phyloP scores from a whole-genome alignment of 2,113 vertebrate species.

The Rousettus leschenaultii region DNA sequence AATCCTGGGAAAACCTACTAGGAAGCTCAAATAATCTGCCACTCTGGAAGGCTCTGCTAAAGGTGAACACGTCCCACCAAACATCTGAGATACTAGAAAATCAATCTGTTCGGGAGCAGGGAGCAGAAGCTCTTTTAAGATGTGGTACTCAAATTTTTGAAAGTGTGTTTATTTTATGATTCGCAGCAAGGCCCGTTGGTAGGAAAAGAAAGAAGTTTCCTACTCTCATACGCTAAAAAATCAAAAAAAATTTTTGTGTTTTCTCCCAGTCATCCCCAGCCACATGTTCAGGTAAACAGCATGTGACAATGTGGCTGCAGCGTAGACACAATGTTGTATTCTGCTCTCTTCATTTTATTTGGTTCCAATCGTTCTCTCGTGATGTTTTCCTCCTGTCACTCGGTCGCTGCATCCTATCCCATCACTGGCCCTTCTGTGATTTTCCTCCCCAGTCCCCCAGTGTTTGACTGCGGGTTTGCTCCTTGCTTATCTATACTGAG shows the following conservation, averaged over 20 bases:
- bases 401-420: not conserved
- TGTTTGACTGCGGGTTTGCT: not conserved
- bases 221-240: not conserved
- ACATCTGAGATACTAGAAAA: not conserved
- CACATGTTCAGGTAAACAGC: rapidly evolving
- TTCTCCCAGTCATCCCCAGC: not conserved
- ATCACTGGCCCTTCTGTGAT: not conserved
- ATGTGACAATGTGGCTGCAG: not conserved
- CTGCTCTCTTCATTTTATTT: not conserved
- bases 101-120: not conserved
- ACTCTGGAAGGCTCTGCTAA: not conserved
- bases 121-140: not conserved
- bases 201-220: not conserved
- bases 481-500: not conserved
- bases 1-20: not conserved
- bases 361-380: not conserved
- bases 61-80: not conserved
- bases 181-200: not conserved
- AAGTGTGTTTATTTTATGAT: not conserved
- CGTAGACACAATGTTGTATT: not conserved
- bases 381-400: not conserved
- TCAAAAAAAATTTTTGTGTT: not conserved
- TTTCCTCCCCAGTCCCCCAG: not conserved
- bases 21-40: not conserved
- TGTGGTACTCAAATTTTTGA: not conserved